These are phyloP conservation scores for Scaptomyza flava DNA, from an alignment of 2,888 invertebrate genomes.

Conservation along the genomic window DNA sequence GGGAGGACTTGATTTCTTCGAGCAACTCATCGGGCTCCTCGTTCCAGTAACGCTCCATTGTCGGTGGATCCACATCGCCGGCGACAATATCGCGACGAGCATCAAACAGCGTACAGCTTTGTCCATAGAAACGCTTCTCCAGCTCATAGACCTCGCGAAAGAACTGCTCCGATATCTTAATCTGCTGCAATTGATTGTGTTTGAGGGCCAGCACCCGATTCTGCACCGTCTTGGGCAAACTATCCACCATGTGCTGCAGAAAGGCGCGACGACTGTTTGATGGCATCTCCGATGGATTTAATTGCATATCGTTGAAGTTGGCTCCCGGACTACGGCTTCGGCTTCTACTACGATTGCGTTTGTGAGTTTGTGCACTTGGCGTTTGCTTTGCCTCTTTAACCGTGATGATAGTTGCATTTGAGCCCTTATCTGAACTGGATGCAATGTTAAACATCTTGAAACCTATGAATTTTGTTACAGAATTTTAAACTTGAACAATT, in stretches of 20 bases:
- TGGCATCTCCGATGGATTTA: conserved; percentile 52
- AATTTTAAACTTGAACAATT: conserved; percentile 32
- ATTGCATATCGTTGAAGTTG: conserved; percentile 6
- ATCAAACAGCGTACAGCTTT: conserved; percentile 56
- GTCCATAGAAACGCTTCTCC: conserved; percentile 55
- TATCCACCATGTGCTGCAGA: conserved; percentile 56
- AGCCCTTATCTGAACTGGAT: conserved; percentile 27
- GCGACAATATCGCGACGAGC: conserved; percentile 53
- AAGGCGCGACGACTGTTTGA: conserved; percentile 51
- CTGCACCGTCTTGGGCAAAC: conserved; percentile 41
- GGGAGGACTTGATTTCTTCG: conserved; percentile 52
- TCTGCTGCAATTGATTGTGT: conserved; percentile 58
- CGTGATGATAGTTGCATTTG: conserved; percentile 26
- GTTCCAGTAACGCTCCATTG: conserved; percentile 44
- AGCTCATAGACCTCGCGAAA: conserved; percentile 59
- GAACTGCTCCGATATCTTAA: conserved; percentile 59
- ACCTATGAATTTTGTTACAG: conserved; percentile 32
- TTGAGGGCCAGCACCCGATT: conserved; percentile 57
- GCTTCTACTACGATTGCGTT: conserved; percentile 4
- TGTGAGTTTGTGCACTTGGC: neutral
- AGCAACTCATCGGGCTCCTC: conserved; percentile 45
- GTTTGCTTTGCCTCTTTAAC: neutral
- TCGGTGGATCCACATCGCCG: conserved; percentile 54
- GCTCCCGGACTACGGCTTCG: conserved; percentile 33
- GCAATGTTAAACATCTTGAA: conserved; percentile 30